Evolutionary conservation across 2,888 invertebrate species (phyloP), one percentile per base, ranked within the genome.

Genomic region (Tenodera sinensis): DNA sequence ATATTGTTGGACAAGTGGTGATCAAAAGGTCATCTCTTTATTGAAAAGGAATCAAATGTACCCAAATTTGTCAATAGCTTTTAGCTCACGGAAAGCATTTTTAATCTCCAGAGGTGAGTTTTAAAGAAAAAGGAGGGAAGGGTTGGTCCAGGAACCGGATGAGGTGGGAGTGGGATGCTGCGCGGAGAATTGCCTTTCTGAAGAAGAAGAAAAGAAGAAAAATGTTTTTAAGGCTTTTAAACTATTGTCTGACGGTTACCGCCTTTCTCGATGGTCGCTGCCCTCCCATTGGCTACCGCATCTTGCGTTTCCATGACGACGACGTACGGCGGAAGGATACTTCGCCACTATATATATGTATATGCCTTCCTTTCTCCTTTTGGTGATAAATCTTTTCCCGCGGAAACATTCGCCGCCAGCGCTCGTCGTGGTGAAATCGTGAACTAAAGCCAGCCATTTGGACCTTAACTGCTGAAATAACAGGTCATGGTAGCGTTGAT

Each of bases 241-340:
- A 89, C 88, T 89, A 88, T 88, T 89, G 89, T 89, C 89, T 88
- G 89, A 87, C 89, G 88, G 90, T 90, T 88, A 89, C 89, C 90
- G 90, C 90, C 90, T 89, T 90, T 89, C 88, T 89, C 89, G 83
- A 86, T 88, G 85, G 84, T 88, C 47, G 88, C 83, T 42, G 89
- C 82, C 88, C 83, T 88, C 88, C 90, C 84, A 90, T 90, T 90
- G 90, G 90, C 85, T 90, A 89, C 83, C 83, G 92, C 92, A 91
- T 92, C 91, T 91, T 91, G 91, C 91, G 93, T 93, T 92, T 91
- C 93, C 93, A 92, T 92, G 93, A 93, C 92, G 93, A 93, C 93
- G 92, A 92, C 92, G 93, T 84, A 82, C 83, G 89, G 89, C 90
- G 90, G 90, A 89, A 90, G 88, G 90, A 90, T 89, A 89, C 87